These are phyloP conservation scores for Amiota communis DNA, from an alignment of 2,888 invertebrate genomes.

Conservation along the genomic window DNA sequence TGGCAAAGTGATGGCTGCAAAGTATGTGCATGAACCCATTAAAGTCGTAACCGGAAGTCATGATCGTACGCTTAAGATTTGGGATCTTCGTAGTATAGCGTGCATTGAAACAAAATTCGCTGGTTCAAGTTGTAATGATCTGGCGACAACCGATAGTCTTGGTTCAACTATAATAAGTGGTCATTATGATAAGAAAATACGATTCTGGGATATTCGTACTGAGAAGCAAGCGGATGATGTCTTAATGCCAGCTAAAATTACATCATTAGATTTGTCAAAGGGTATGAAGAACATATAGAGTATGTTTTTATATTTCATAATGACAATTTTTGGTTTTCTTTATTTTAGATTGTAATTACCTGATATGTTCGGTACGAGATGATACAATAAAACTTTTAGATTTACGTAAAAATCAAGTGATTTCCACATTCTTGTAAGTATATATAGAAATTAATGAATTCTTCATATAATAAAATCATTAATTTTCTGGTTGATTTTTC, in stretches of 20 bases:
- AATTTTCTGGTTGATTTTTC: constrained; percentile 25
- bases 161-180: constrained; percentile 95
- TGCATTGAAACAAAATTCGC: constrained; percentile 96
- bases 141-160: constrained; percentile 88
- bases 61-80: constrained; percentile 97
- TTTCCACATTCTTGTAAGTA: constrained; percentile 89
- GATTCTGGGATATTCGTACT: constrained; percentile 96
- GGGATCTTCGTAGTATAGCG: constrained; percentile 95
- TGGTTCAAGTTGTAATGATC: constrained; percentile 96
- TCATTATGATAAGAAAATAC: constrained; percentile 96
- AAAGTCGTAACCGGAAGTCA: constrained; percentile 98
- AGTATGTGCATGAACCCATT: constrained; percentile 91
- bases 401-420: constrained; percentile 93
- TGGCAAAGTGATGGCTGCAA: constrained; percentile 97
- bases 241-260: constrained; percentile 92
- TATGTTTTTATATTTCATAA: not conserved
- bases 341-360: constrained; percentile 92
- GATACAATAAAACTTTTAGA: constrained; percentile 96
- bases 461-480: not conserved
- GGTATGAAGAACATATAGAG: constrained; percentile 75
- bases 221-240: constrained; percentile 91
- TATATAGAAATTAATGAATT: not conserved
- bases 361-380: constrained; percentile 94
- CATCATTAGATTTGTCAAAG: constrained; percentile 93
- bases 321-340: constrained; percentile 60